Base-by-base conservation (phyloP, 2,797 vertebrate genomes). In the Carcharodon carcharias region DNA sequence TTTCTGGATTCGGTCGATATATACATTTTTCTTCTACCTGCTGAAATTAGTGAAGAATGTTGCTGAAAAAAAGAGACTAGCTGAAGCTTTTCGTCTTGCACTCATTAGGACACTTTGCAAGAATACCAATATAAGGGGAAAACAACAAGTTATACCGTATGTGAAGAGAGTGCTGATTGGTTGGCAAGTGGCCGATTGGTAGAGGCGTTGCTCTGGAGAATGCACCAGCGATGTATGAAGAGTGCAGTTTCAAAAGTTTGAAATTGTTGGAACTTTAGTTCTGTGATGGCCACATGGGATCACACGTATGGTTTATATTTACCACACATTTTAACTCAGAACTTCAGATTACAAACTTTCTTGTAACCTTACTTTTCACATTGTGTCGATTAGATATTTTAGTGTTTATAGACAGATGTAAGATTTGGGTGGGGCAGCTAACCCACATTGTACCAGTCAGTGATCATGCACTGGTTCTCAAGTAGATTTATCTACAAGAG, bases 21-120 rank as follows among this genome's bases (percentile, higher is more conserved):
- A 98, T 94, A 94, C 98, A 98, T 12, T 98, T 97, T 96, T 98
- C 98, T 96, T 98, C 97, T 35, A 98, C 98, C 0, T 97, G 97
- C 98, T 98, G 21, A 71, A 82, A 77, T 77, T 35, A 77, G 26
- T 26, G 11, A 69, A 95, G 40, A 14, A 95, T 0, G 1, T 50
- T 50, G 45, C 45, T 50, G 45, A 50, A 50, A 50, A 50, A 50
- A 50, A 50, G 45, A 50, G 45, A 50, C 45, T 50, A 50, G 45
- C 45, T 50, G 45, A 50, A 50, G 45, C 45, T 50, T 50, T 50
- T 50, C 45, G 1, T 50, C 45, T 50, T 50, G 45, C 45, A 50
- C 45, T 50, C 45, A 50, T 50, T 50, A 50, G 45, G 45, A 50
- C 45, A 50, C 45, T 50, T 50, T 50, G 45, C 45, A 50, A 50